Conservation (phyloP, 2,113 vertebrate genomes). For the Tinamus guttatus region DNA sequence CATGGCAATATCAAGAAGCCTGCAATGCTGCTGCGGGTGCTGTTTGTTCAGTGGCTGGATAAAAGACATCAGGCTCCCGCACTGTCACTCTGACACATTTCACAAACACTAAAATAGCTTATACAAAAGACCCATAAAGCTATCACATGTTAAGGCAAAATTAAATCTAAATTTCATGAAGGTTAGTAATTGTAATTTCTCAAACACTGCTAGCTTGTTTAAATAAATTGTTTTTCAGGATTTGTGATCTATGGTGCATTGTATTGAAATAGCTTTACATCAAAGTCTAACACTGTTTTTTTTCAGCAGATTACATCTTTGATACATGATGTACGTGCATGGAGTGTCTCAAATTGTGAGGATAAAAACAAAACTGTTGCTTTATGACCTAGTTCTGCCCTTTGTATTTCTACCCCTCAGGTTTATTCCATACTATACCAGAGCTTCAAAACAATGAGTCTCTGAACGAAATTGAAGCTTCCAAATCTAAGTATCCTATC, state of each 20-base stretch:
- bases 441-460: constrained; percentile 1
- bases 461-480: constrained; percentile 25
- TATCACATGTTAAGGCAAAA: constrained; percentile 12
- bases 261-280: constrained; percentile 8
- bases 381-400: background rate
- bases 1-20: background rate
- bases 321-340: background rate
- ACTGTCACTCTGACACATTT: background rate
- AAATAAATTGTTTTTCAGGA: constrained; percentile 18
- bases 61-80: background rate
- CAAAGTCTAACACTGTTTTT: background rate
- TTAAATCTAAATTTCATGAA: constrained; percentile 42
- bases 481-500: constrained; percentile 38
- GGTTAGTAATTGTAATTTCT: constrained; percentile 36
- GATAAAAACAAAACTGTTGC: constrained; percentile 39
- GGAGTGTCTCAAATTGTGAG: background rate
- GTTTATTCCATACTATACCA: background rate
- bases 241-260: background rate
- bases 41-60: constrained; percentile 14
- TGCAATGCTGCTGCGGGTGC: background rate
- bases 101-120: constrained; percentile 6
- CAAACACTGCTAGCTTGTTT: background rate
- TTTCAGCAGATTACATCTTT: constrained; percentile 29
- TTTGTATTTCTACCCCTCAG: constrained; percentile 21
- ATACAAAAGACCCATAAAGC: constrained; percentile 9